Evolutionary conservation across 1,140 invertebrate species (phyloP).

Genomic region (Magallana angulata): DNA sequence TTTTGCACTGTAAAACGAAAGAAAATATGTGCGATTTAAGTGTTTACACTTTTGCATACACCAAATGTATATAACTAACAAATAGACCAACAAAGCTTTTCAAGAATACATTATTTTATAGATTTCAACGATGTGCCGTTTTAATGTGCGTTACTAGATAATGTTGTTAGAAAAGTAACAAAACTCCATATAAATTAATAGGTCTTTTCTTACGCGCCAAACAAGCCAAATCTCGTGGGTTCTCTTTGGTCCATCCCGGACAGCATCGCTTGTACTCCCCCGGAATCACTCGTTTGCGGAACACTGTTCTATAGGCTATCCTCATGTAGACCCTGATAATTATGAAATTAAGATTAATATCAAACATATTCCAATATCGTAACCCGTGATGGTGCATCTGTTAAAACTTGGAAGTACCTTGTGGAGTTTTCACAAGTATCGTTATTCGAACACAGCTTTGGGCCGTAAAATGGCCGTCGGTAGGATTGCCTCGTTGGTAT

Average conservation of each 20-base stretch:
- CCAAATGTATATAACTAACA: too few species aligned
- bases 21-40: too few species aligned
- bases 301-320: constrained; percentile 39
- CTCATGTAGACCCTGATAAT: constrained; percentile 26
- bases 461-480: neutral
- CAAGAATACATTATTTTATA: too few species aligned
- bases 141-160: too few species aligned
- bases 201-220: constrained; percentile 18
- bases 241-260: constrained; percentile 42
- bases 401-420: neutral
- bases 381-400: neutral
- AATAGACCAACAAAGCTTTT: too few species aligned
- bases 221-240: constrained; percentile 19
- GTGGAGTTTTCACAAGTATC: constrained; percentile 6
- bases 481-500: neutral
- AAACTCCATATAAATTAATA: neutral
- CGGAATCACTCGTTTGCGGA: constrained; percentile 28
- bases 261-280: constrained; percentile 32
- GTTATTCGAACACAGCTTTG: neutral
- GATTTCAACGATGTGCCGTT: too few species aligned
- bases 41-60: too few species aligned
- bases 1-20: too few species aligned
- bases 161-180: too few species aligned
- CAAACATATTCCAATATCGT: too few species aligned
- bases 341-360: too few species aligned